Evolutionary conservation across 2,113 vertebrate species (phyloP).

Genomic region (Pygathrix nemaeus): DNA sequence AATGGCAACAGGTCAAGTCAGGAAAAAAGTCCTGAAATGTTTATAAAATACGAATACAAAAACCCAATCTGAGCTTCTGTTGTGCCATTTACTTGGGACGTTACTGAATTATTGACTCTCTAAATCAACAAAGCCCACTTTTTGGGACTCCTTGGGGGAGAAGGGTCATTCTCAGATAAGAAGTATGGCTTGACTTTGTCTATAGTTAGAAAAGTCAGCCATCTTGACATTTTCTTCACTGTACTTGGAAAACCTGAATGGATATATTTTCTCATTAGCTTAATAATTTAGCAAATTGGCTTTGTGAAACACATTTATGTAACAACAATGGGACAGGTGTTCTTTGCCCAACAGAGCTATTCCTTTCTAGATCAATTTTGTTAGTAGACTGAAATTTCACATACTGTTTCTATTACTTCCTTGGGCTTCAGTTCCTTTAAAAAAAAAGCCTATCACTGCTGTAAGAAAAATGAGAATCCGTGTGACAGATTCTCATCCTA

Average conservation of each 20-base stretch:
- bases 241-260: constrained; percentile 43
- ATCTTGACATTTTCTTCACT: constrained; percentile 69
- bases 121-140: constrained; percentile 68
- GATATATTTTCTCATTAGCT: constrained; percentile 57
- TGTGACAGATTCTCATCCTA: background rate
- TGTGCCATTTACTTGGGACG: constrained; percentile 77
- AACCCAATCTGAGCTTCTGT: constrained; percentile 71
- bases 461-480: constrained; percentile 21
- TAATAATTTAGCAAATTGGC: constrained; percentile 53
- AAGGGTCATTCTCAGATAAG: constrained; percentile 37
- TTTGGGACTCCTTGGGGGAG: constrained; percentile 54
- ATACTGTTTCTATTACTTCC: background rate
- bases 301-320: constrained; percentile 47
- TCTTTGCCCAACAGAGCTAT: constrained; percentile 35
- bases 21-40: constrained; percentile 67
- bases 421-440: background rate
- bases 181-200: constrained; percentile 46
- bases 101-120: constrained; percentile 78
- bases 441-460: background rate
- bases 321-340: constrained; percentile 6
- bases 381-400: constrained; percentile 32
- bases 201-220: constrained; percentile 60
- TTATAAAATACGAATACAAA: constrained; percentile 80
- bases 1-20: constrained; percentile 67
- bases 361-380: constrained; percentile 43